phyloP scores from a whole-genome alignment of 2,113 vertebrate genomes.

The pig (Sus scrofa) region T2T-Sscrofa CM000820.6:13793001-13793500 shows the following conservation, averaged over 20 bases:
- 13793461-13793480: slow-evolving; percentile 75
- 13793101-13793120: background rate
- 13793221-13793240: background rate
- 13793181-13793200: background rate
- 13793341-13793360: background rate
- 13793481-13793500: slow-evolving; percentile 82
- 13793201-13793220: background rate
- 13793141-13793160: background rate
- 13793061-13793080: background rate
- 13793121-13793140: background rate
- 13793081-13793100: background rate
- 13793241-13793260: background rate
- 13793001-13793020: background rate
- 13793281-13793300: background rate
- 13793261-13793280: background rate
- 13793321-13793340: background rate
- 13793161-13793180: background rate
- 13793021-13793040: background rate
- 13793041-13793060: background rate
- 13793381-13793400: background rate
- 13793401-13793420: background rate
- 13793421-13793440: background rate
- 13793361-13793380: slow-evolving; percentile 35
- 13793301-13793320: background rate
- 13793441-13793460: slow-evolving; percentile 6